These are phyloP conservation scores for Osmoderma eremita DNA, from an alignment of 2,888 invertebrate genomes.

Conservation along the genomic window DNA sequence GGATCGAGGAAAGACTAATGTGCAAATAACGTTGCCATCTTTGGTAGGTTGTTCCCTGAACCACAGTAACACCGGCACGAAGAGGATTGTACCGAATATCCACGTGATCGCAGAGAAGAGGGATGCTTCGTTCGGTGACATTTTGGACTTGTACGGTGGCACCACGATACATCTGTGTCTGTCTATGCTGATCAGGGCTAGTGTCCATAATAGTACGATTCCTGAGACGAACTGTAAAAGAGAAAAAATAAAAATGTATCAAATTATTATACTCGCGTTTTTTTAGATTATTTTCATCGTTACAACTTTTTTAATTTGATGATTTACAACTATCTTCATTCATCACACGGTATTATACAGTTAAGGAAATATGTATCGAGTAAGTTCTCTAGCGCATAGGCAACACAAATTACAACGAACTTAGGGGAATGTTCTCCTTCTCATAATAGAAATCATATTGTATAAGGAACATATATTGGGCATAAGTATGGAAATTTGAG, in stretches of 20 bases:
- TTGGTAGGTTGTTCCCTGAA: constrained; percentile 60
- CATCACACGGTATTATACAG: too few species aligned
- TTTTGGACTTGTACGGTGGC: constrained; percentile 67
- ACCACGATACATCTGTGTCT: constrained; percentile 68
- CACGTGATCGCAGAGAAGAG: constrained; percentile 64
- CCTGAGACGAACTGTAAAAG: constrained; percentile 68
- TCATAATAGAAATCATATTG: too few species aligned
- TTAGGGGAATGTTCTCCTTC: too few species aligned
- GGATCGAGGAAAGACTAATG: constrained; percentile 66
- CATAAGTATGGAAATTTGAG: too few species aligned
- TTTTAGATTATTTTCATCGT: too few species aligned
- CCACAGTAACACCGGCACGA: constrained; percentile 67
- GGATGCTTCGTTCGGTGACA: constrained; percentile 63
- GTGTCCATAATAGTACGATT: constrained; percentile 69
- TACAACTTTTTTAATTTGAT: too few species aligned
- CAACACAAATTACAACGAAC: too few species aligned
- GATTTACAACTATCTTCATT: too few species aligned
- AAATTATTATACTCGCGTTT: too few species aligned
- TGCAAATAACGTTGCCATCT: constrained; percentile 62
- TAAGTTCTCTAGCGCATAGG: too few species aligned
- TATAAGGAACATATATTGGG: too few species aligned
- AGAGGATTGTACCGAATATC: constrained; percentile 64
- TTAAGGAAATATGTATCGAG: too few species aligned
- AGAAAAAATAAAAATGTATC: constrained; percentile 30
- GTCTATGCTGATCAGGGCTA: constrained; percentile 69